Evolutionary conservation across 1,140 invertebrate genomes (phyloP).

Genomic region (Tetramorium parvispinum): DNA sequence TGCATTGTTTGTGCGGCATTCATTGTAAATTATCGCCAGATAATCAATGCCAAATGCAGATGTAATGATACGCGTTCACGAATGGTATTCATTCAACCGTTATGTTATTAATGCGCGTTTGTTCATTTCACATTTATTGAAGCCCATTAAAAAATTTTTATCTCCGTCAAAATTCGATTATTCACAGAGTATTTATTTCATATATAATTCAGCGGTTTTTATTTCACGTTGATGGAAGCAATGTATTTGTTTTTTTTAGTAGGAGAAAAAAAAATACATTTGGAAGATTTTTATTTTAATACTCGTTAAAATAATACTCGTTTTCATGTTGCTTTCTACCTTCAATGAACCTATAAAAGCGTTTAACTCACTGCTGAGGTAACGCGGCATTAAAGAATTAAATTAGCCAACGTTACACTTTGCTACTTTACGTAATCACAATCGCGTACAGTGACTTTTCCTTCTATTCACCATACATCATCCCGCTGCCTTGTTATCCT

Average conservation of each 20-base stretch:
- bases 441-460: background rate
- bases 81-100: background rate
- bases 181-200: background rate
- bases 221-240: background rate
- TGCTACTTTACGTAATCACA: conserved; percentile 27
- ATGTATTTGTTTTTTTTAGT: background rate
- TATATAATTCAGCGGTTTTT: background rate
- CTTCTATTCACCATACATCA: conserved; percentile 32
- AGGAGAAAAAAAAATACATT: background rate
- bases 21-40: background rate
- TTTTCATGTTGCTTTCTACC: background rate
- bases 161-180: background rate
- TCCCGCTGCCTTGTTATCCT: conserved; percentile 30
- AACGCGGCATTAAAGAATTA: background rate
- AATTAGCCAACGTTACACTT: background rate
- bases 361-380: background rate
- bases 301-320: background rate
- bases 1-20: background rate
- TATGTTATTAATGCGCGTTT: background rate
- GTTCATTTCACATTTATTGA: background rate
- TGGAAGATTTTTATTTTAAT: background rate
- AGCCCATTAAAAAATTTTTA: background rate
- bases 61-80: background rate
- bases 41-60: background rate
- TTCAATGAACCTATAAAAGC: no score